Evolutionary conservation across 2,113 vertebrate genomes (phyloP), one percentile per base, ranked within the genome.

Genomic region (Heptranchias perlo): DNA sequence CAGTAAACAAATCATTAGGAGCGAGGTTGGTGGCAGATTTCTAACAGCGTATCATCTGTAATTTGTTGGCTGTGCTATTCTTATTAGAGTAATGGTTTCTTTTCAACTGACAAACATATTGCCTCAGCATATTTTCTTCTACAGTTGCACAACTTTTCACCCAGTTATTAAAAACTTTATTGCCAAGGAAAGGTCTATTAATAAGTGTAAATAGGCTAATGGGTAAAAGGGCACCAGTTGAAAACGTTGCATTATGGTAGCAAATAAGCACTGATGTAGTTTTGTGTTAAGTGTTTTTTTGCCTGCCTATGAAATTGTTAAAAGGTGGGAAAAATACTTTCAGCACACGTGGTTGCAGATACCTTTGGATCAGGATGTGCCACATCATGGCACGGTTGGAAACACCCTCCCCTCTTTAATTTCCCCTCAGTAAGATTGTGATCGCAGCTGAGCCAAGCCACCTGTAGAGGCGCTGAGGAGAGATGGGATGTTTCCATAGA

Each of bases 1-100:
- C 89, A 93, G 89, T 93, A 93, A 93, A 93, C 89, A 93, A 93
- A 62, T 93, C 89, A 93, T 93, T 93, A 93, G 58, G 58, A 93
- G 89, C 61, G 18, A 93, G 89, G 58, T 93, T 93, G 89, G 58
- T 93, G 89, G 35, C 89, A 93, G 89, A 93, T 93, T 62, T 93
- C 89, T 93, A 93, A 93, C 89, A 93, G 89, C n/a, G 58, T 62
- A 93, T 93, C 89, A 64, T 93, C 89, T 93, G 89, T 93, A 93
- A 93, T 93, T 64, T 93, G 58, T 93, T 93, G 89, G 61, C 89
- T 93, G 58, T 16, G 2, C 58, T 39, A 62, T 93, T 93, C 89
- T 93, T 93, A 62, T 64, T 64, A 64, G 54, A 92, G 89, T 61
- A 92, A 92, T 62, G 54, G 54, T 92, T 92, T 62, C 89, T 93